Conservation (phyloP, 2,888 invertebrate genomes). For the Xylophagus ater region DNA sequence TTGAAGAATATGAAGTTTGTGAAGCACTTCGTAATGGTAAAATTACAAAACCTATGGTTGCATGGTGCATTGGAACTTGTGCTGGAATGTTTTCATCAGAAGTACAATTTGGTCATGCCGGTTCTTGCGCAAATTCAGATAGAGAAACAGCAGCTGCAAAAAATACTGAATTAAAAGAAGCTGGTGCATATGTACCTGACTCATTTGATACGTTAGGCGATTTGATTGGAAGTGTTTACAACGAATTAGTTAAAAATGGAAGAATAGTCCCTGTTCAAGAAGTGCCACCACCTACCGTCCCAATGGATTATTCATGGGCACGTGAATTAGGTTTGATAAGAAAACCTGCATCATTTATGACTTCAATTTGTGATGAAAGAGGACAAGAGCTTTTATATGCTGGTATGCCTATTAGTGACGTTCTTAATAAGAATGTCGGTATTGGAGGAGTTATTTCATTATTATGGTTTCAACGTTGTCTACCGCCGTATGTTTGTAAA, state of each 20-base stretch:
- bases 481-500: slow-evolving; percentile 88
- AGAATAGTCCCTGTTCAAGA: slow-evolving; percentile 80
- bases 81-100: slow-evolving; percentile 77
- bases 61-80: slow-evolving; percentile 97
- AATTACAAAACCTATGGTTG: slow-evolving; percentile 89
- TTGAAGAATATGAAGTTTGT: slow-evolving; percentile 95
- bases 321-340: slow-evolving; percentile 90
- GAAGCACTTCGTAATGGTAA: slow-evolving; percentile 66
- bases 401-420: slow-evolving; percentile 79
- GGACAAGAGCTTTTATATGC: slow-evolving; percentile 96
- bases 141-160: slow-evolving; percentile 89
- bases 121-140: slow-evolving; percentile 91
- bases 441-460: slow-evolving; percentile 95
- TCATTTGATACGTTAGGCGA: slow-evolving; percentile 89
- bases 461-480: slow-evolving; percentile 95
- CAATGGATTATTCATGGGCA: slow-evolving; percentile 99
- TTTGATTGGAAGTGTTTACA: slow-evolving; percentile 61
- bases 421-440: slow-evolving; percentile 88
- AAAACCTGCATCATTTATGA: slow-evolving; percentile 99
- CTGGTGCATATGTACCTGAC: slow-evolving; percentile 83
- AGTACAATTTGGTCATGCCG: slow-evolving; percentile 99
- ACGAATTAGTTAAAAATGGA: slow-evolving; percentile 65
- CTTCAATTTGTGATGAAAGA: slow-evolving; percentile 96
- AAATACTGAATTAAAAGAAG: slow-evolving; percentile 68
- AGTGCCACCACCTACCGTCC: slow-evolving; percentile 96